Conservation (phyloP, 2,797 vertebrate species). For the Heliangelus exortis region DNA sequence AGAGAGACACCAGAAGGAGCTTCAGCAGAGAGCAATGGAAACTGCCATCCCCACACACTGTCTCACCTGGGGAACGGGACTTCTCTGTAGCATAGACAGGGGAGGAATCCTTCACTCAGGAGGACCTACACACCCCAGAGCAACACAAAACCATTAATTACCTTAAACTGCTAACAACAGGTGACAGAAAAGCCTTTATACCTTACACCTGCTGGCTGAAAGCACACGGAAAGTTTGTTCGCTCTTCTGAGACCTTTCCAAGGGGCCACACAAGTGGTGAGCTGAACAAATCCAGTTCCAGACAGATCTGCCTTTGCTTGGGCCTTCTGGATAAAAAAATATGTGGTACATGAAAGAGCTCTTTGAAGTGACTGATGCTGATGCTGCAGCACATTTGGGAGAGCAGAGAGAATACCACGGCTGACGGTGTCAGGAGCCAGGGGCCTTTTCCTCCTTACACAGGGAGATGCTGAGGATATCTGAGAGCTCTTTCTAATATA, state of each 20-base stretch:
- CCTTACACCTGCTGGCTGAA: not conserved
- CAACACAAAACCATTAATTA: conserved; percentile 11
- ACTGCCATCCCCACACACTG: not conserved
- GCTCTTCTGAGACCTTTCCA: conserved; percentile 8
- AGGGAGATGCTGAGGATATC: not conserved
- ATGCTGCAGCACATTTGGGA: conserved; percentile 40
- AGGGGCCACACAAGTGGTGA: conserved; percentile 31
- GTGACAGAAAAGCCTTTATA: conserved; percentile 23
- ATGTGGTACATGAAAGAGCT: conserved; percentile 68
- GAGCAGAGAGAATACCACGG: not conserved
- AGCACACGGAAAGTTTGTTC: not conserved
- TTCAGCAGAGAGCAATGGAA: not conserved
- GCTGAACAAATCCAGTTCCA: not conserved
- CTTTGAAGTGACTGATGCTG: conserved; percentile 72
- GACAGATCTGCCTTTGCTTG: conserved; percentile 38
- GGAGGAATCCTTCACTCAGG: not conserved
- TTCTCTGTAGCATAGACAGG: not conserved
- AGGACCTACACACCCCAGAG: not conserved
- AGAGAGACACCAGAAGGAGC: not conserved
- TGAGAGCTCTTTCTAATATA: not conserved
- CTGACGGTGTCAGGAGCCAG: not conserved
- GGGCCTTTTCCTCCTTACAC: not conserved
- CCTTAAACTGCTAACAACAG: not conserved
- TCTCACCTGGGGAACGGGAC: not conserved
- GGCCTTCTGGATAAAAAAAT: conserved; percentile 22